Conservation (phyloP, 2,113 vertebrate genomes). For the Dicrurus megarhynchus region DNA sequence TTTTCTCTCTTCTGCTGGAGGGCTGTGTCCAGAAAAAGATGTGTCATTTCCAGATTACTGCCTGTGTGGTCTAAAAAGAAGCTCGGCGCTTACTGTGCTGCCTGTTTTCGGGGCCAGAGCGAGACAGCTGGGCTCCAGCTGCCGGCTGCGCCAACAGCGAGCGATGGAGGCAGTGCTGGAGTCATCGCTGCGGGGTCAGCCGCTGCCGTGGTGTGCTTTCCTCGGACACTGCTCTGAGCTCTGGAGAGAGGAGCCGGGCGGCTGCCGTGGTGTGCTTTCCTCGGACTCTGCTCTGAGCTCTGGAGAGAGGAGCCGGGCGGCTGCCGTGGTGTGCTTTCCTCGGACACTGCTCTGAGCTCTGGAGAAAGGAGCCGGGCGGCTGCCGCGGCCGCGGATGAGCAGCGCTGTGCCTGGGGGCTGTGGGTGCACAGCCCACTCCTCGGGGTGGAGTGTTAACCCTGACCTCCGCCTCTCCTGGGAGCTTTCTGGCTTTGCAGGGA, state of each 20-base stretch:
- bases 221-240: rapidly evolving
- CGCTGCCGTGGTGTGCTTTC: rapidly evolving
- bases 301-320: rapidly evolving
- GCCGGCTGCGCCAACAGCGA: background rate
- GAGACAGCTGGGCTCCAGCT: background rate
- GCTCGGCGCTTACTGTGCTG: rapidly evolving
- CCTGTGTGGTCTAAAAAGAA: background rate
- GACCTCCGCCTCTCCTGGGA: rapidly evolving
- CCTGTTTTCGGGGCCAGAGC: background rate
- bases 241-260: rapidly evolving
- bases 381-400: rapidly evolving
- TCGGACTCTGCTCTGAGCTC: rapidly evolving
- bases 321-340: rapidly evolving
- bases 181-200: background rate
- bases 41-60: background rate
- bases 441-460: rapidly evolving
- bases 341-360: rapidly evolving
- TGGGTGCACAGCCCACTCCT: rapidly evolving
- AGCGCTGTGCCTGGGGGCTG: background rate
- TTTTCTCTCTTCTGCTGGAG: background rate
- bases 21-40: background rate
- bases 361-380: background rate
- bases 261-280: background rate
- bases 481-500: background rate
- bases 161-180: background rate